Evolutionary conservation across 2,888 invertebrate species (phyloP), one percentile per base, ranked within the genome.

Genomic region (Ptilodon capucinus): DNA sequence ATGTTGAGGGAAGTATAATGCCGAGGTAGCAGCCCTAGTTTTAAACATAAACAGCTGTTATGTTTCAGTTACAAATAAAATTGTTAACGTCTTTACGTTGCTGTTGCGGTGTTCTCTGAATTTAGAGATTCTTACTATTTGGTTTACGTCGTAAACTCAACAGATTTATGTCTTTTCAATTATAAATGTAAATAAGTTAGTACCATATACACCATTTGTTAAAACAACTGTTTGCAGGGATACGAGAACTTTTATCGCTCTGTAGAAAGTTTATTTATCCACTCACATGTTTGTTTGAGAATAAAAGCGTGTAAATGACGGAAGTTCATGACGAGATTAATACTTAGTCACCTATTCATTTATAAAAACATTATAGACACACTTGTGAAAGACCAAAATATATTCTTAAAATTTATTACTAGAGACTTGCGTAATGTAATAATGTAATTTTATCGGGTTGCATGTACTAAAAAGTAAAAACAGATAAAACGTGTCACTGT

Each of bases 321-420:
- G 44, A 42, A 49, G 40, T 53, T 51, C 51, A 46, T 44, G 42
- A 42, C 43, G 47, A 44, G 44, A 55, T 61, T 60, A 48, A 57
- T 55, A 57, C 54, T 63, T 59, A 64, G 61, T 64, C 64, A 64
- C 62, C 57, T 58, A 63, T 63, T 64, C 61, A 62, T 66, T 64
- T 67, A 68, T 64, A 68, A 68, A 71, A 72, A 60, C 34, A 64
- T 65, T 70, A 46, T 66, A 55, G 60, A 66, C 59, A 54, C 53
- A 54, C 60, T 62, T 60, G n/a, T 66, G 64, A 60, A 63, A 56
- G 54, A 69, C 57, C 61, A 61, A 71, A 73, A 75, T 70, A 69
- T 68, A 65, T 64, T 63, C 47, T 57, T 54, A 62, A 71, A 72
- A 78, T 71, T 77, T 72, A 74, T 71, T 67, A 66, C 62, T 61